Percentiles rank a stretch among this genome's conserved stretches.
phyloP scores from a whole-genome alignment of 2,888 invertebrate species.

The Drosophila yooni region DNA sequence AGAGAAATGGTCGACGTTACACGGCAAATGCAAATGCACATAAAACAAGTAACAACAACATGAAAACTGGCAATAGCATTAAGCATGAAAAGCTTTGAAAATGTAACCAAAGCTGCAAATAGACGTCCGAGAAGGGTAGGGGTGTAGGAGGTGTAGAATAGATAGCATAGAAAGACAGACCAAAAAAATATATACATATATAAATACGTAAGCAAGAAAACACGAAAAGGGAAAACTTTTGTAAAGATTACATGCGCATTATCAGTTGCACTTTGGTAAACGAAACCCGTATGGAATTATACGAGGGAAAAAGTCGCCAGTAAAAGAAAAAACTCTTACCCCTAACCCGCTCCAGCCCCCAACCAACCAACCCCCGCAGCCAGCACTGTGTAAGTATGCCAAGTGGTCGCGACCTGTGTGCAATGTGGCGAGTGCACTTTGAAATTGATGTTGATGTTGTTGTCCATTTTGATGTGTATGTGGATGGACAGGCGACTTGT shows the following conservation, averaged over 20 bases:
- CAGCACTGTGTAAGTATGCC: constrained; percentile 41
- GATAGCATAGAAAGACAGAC: neutral
- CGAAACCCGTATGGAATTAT: constrained; percentile 58
- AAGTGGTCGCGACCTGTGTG: constrained; percentile 57
- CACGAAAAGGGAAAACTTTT: constrained; percentile 51
- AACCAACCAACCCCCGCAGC: neutral
- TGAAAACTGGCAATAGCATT: constrained; percentile 42
- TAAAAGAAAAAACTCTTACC: neutral
- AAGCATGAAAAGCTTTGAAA: constrained; percentile 61
- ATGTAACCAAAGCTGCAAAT: constrained; percentile 29
- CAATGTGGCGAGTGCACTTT: constrained; percentile 64
- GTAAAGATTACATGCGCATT: constrained; percentile 73
- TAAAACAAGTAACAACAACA: constrained; percentile 22
- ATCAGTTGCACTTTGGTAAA: constrained; percentile 45
- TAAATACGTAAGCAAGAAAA: constrained; percentile 1
- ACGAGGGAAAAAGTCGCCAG: constrained; percentile 35
- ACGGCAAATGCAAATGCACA: constrained; percentile 40
- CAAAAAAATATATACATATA: neutral
- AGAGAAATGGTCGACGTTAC: constrained; percentile 30
- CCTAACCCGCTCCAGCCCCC: neutral
- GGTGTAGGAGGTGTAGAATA: neutral
- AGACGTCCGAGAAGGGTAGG: neutral
- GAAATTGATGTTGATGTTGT: constrained; percentile 56
- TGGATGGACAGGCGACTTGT: constrained; percentile 34
- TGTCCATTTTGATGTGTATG: constrained; percentile 5